A percentile compares a stretch with the other conserved stretches of the same genome.
phyloP scores from a whole-genome alignment of 2,888 invertebrate genomes.

The Drosophila emarginata region DNA sequence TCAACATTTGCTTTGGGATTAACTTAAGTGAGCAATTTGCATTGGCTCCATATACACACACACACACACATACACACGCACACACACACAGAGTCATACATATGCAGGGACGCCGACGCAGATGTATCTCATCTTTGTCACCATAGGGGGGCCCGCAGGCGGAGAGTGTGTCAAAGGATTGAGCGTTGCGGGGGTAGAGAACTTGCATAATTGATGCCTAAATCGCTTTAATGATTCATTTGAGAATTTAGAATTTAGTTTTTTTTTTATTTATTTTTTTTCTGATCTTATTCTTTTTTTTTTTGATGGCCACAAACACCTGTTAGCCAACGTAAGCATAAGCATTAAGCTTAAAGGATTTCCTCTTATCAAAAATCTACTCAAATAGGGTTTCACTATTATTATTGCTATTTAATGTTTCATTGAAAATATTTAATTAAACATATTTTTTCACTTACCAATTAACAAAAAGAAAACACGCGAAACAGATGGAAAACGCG shows the following conservation, averaged over 20 bases:
- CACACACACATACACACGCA: not conserved
- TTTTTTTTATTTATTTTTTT: no score
- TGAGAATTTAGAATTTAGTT: no score
- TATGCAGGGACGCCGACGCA: constrained; percentile 3
- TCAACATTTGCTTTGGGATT: constrained; percentile 31
- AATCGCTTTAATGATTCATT: not conserved
- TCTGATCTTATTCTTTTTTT: not conserved
- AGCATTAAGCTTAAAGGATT: no score
- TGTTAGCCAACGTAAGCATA: not conserved
- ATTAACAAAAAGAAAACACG: not conserved
- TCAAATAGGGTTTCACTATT: not conserved
- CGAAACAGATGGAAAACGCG: constrained; percentile 7
- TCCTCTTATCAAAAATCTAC: no score
- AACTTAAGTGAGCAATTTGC: constrained; percentile 35
- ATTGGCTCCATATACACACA: constrained; percentile 11
- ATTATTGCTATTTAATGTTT: not conserved
- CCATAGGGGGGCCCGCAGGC: not conserved
- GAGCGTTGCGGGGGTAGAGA: not conserved
- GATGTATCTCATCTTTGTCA: not conserved
- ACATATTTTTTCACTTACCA: not conserved
- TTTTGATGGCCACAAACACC: not conserved
- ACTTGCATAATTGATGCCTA: not conserved
- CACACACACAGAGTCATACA: not conserved
- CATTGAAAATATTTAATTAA: not conserved
- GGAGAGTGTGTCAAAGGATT: not conserved